Percentiles rank a stretch among this genome's conserved stretches.
These are phyloP conservation scores for Zelleria hepariella DNA, from an alignment of 2,888 invertebrate genomes.

Conservation along the genomic window DNA sequence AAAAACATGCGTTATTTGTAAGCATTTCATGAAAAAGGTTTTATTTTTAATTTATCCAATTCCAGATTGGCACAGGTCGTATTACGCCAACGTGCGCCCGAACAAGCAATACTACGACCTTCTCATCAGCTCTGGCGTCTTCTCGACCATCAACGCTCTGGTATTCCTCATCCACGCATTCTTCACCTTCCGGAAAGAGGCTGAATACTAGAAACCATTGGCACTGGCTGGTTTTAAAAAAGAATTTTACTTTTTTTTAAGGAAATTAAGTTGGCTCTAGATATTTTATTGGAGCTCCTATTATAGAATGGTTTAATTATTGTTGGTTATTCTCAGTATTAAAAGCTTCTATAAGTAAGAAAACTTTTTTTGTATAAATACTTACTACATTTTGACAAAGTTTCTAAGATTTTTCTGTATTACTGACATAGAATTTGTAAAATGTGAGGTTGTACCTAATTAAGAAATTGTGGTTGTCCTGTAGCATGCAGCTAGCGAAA, in stretches of 20 bases:
- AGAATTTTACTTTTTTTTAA: background rate
- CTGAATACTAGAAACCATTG: slow-evolving; percentile 48
- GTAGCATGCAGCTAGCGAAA: slow-evolving; percentile 20
- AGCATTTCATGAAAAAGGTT: too few relatives aligned
- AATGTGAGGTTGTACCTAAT: background rate
- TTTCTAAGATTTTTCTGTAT: too few relatives aligned
- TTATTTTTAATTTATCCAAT: slow-evolving; percentile 15
- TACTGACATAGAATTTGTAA: background rate
- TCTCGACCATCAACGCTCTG: slow-evolving; percentile 72
- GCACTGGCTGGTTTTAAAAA: background rate
- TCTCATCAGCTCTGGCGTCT: slow-evolving; percentile 75
- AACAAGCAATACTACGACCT: slow-evolving; percentile 78
- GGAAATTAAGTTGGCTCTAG: background rate
- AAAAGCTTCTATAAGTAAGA: background rate
- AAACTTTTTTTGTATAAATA: too few relatives aligned
- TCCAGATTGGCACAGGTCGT: slow-evolving; percentile 64
- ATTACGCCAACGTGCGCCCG: slow-evolving; percentile 69
- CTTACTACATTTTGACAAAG: too few relatives aligned
- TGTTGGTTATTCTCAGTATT: slow-evolving; percentile 1
- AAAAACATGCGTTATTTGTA: too few relatives aligned
- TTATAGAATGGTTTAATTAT: background rate
- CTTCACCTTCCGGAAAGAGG: slow-evolving; percentile 70
- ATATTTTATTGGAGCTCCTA: background rate
- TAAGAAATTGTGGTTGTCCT: slow-evolving; percentile 17
- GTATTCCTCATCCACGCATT: slow-evolving; percentile 75